These are phyloP conservation scores for Cossypha polioptera DNA, from an alignment of 2,797 vertebrate species.

Conservation along the genomic window DNA sequence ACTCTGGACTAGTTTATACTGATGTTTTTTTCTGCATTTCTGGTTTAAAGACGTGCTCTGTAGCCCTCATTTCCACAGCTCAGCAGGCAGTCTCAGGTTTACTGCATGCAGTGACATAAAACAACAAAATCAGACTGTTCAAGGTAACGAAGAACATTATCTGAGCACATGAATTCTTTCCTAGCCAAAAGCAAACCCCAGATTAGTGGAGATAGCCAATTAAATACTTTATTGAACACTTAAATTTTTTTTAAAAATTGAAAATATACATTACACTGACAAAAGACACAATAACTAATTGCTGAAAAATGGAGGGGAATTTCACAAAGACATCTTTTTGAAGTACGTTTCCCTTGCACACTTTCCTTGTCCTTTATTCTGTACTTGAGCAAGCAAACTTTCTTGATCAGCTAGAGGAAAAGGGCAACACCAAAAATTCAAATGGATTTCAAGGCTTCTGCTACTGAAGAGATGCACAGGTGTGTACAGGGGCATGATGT, in stretches of 20 bases:
- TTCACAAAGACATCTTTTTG: background rate
- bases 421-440: background rate
- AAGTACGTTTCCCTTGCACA: background rate
- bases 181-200: background rate
- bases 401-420: background rate
- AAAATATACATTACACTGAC: background rate
- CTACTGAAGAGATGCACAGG: rapidly evolving
- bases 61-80: background rate
- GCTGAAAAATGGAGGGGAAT: background rate
- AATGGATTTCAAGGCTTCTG: background rate
- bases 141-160: rapidly evolving
- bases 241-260: background rate
- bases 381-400: background rate
- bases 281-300: background rate
- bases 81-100: background rate
- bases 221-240: background rate
- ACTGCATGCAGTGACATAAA: background rate
- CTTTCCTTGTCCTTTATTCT: background rate
- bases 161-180: background rate
- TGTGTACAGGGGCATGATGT: rapidly evolving
- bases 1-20: background rate
- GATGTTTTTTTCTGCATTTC: background rate
- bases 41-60: background rate
- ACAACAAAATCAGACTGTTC: background rate
- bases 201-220: background rate